Evolutionary conservation across 2,797 vertebrate species (phyloP).

Genomic region (Anguilla megastoma): DNA sequence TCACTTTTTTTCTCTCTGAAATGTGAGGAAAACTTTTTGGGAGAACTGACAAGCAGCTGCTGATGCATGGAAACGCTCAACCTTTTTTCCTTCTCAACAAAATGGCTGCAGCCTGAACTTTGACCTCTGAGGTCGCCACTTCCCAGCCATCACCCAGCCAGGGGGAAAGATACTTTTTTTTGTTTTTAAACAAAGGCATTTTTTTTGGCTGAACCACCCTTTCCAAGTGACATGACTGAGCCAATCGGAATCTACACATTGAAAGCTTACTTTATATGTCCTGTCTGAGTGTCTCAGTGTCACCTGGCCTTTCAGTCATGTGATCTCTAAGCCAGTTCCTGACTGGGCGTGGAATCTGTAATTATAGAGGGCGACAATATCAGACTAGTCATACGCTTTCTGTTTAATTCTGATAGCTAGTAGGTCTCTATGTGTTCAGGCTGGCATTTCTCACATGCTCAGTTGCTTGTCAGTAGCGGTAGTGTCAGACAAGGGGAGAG

Average conservation of each 20-base stretch:
- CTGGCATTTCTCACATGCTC: not conserved
- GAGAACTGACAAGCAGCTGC: conserved; percentile 53
- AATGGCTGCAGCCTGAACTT: not conserved
- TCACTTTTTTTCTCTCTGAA: conserved; percentile 15
- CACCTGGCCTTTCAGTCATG: not conserved
- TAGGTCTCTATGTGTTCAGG: not conserved
- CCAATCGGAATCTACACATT: not conserved
- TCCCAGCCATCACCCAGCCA: not conserved
- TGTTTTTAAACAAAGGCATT: not conserved
- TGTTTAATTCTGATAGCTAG: not conserved
- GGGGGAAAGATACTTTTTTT: not conserved
- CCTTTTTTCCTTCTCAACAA: not conserved
- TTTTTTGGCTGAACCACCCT: not conserved
- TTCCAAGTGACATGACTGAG: not conserved
- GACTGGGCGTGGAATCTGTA: not conserved
- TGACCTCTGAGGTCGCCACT: not conserved
- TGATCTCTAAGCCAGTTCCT: not conserved
- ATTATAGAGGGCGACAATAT: not conserved
- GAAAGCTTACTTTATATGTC: not conserved
- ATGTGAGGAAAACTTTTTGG: not conserved
- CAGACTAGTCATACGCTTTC: not conserved
- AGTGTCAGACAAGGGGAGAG: conserved; percentile 34
- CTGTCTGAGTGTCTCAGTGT: not conserved
- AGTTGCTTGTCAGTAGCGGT: conserved; percentile 16
- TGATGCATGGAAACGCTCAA: conserved; percentile 21